A percentile compares a stretch with the other conserved stretches of the same genome.
phyloP scores from a whole-genome alignment of 1,140 invertebrate genomes.

The Pristionchus pacificus region DNA sequence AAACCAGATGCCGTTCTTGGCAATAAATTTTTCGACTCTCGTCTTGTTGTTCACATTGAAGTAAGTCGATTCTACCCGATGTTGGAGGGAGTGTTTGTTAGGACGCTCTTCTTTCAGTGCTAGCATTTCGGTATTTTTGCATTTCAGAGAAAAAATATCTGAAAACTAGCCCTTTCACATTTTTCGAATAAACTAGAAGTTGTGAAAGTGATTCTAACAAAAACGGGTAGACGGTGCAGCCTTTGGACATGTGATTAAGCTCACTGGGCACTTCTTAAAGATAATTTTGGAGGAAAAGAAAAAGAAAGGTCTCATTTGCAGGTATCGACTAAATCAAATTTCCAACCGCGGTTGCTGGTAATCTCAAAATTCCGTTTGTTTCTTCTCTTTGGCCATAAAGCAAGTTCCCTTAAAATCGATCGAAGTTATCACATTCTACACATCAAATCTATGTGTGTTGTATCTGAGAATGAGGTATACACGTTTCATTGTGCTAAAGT shows the following conservation, averaged over 20 bases:
- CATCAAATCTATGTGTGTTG: slow-evolving; percentile 40
- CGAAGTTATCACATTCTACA: slow-evolving; percentile 49
- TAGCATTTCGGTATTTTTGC: not conserved
- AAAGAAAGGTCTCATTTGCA: not conserved
- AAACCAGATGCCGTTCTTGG: slow-evolving; percentile 48
- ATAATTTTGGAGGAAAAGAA: no score
- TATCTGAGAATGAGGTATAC: slow-evolving; percentile 32
- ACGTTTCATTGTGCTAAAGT: not conserved
- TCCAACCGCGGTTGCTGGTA: slow-evolving; percentile 44
- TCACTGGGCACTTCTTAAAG: no score
- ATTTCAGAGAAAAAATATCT: no score
- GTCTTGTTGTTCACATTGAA: slow-evolving; percentile 38
- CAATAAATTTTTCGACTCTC: slow-evolving; percentile 54
- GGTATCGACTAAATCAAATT: slow-evolving; percentile 41
- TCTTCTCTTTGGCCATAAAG: slow-evolving; percentile 43
- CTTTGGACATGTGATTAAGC: no score
- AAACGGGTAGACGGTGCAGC: no score
- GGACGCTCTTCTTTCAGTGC: no score
- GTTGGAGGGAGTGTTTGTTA: no score
- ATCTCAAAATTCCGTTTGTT: slow-evolving; percentile 56
- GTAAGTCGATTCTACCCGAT: no score
- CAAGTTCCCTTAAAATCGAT: slow-evolving; percentile 47
- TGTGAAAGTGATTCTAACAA: no score
- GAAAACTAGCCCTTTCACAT: no score
- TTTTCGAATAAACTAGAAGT: no score